Base-by-base conservation (phyloP, 2,797 vertebrate genomes). In the Sebastes goodei region DNA sequence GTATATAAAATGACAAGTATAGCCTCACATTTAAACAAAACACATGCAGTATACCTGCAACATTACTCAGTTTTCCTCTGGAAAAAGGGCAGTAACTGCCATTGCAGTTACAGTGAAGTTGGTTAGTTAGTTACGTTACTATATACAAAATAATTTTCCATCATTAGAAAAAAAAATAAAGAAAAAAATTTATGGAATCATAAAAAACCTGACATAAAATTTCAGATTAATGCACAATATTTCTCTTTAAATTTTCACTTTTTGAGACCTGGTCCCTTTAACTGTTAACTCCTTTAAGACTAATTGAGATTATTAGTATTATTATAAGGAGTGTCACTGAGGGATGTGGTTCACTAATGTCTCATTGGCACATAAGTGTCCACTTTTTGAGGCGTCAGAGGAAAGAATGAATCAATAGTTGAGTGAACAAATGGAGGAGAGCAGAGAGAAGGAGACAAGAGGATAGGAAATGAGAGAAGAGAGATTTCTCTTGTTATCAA, bases 401-500 rank as follows among this genome's bases (percentile, higher is more conserved):
- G n/a, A 71, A 49, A n/a, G 12, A n/a, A 63, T 20, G 4, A 86
- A 81, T 81, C 63, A 69, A 76, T 81, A 71, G 25, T 32, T 7
- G 21, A 35, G 49, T 0, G 3, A 23, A 23, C 15, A 38, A 71
- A 53, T 33, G 38, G 64, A 78, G 63, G 42, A 49, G 46, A 66
- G 35, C 21, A 76, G 20, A 70, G 35, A 49, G 56, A 12, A 52
- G 42, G 63, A 80, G 60, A 49, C 38, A 17, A 2, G 23, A 21
- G n/a, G 17, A 30, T 15, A 61, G 32, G 29, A 71, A 64, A 72
- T 25, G 6, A 60, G 17, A 80, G 21, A 8, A 7, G 7, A 25
- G 33, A 27, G 59, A 71, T 81, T 71, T 66, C 60, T 80, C 25
- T 27, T 71, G 42, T 81, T 84, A 83, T 88, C 81, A 60, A 33